Percentiles rank a stretch among this genome's conserved stretches.
Evolutionary conservation across 2,888 invertebrate genomes (phyloP).

Genomic region (Yponomeuta evonymella): DNA sequence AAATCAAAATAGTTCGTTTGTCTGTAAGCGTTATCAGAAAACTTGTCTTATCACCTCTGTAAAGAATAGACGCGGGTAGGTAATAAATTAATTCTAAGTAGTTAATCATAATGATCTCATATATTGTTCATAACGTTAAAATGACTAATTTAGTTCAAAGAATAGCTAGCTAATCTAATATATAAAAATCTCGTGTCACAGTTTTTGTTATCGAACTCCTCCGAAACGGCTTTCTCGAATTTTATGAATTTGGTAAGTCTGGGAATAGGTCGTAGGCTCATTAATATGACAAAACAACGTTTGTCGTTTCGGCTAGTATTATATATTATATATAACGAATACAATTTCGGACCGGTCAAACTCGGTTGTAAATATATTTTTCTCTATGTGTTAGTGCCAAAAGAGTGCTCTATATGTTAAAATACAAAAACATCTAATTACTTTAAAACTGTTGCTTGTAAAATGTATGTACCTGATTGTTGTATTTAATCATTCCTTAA

Average conservation of each 20-base stretch:
- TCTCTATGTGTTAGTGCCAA: constrained; percentile 37
- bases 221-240: no score
- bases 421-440: constrained; percentile 16
- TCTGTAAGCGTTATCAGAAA: not conserved
- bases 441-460: constrained; percentile 16
- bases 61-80: not conserved
- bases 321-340: no score
- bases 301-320: no score
- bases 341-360: not conserved
- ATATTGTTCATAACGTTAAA: not conserved
- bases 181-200: no score
- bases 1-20: no score
- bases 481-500: constrained; percentile 21
- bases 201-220: no score
- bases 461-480: constrained; percentile 22
- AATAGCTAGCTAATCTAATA: not conserved
- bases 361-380: constrained; percentile 11
- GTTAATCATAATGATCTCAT: not conserved
- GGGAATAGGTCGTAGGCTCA: no score
- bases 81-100: not conserved
- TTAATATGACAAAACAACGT: no score
- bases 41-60: not conserved
- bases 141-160: not conserved
- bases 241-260: no score
- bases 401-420: constrained; percentile 22